Base-by-base conservation (phyloP, 2,888 invertebrate genomes). In the Heliconius cydno region DNA sequence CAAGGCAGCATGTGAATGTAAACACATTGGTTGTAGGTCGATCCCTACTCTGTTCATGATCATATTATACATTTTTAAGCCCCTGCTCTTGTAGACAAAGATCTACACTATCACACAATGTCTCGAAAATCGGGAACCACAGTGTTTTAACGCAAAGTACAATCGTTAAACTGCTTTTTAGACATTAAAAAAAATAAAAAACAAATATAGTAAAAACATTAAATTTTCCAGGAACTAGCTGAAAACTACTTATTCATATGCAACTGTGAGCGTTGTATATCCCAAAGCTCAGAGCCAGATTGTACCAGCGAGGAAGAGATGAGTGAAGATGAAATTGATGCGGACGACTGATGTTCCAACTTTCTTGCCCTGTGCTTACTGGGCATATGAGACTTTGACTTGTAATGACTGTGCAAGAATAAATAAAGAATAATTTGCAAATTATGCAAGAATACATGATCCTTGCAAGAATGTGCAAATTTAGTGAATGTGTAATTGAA, bases 171-270 rank as follows among this genome's bases (percentile, higher is more conserved):
- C 15, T 46, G 46, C 46, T 46, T 15, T 15, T 46, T 46, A 15
- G 46, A 46, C 5, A 46, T 46, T 5, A 15, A 46, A 46, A 15
- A 1, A 46, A 4, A 46, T 46, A 46, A 46, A 57, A 57, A 57
- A 19, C 22, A 22, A 57, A 22, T 60, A n/a, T n/a, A n/a, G 10
- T 6, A 28, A 65, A 65, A 28, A 65, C 28, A 65, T 15, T 5
- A 25, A 28, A 65, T 25, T 7, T 60, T 34, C 2, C 87, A 92
- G 96, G 94, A 95, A 67, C 86, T 97, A 77, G 97, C 96, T 63
- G 97, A 97, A 81, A 97, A 98, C 90, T 98, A 98, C 88, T 92
- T 98, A 52, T 98, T 98, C 87, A 90, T 96, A 13, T 99, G 99
- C 87, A 95, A 96, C 84, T 99, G 99, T 90, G 93, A 96, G 12